Base-by-base conservation (phyloP, 92 coral and sea anemone genomes). In the Phenganax stokvisi region DNA sequence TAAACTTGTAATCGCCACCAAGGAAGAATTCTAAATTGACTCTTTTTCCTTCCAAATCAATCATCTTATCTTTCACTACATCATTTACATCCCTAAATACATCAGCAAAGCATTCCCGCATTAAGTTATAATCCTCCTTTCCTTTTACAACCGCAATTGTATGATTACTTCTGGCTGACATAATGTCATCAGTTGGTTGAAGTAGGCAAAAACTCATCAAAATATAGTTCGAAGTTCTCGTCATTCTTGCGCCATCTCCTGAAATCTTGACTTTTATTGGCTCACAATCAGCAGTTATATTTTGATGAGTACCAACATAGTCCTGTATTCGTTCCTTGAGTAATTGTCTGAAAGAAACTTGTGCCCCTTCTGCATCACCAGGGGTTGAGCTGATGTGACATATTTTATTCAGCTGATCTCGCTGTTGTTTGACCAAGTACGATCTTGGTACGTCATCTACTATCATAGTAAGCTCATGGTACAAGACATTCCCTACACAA, bases 201-300 rank as follows among this genome's bases (percentile, higher is more conserved):
- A 90, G 68, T 29, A 87, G 75, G 53, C 87, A 79, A 79, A 87
- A 90, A 29, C 75, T 70, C 66, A 87, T 60, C 30, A 89, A 57
- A 56, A 87, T 87, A 70, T 81, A 83, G 58, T 86, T 87, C n/a
- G 90, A 70, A 73, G 81, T 85, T 30, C 90, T 74, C 0, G 90
- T 87, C 86, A 90, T 90, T 72, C 87, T 77, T 47, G 90, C 93
- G 30, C 91, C 89, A 87, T 90, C 92, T 52, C 89, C 89, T 29
- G 89, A 79, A 51, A 85, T 87, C 29, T 87, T 90, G 4, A 90
- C 81, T 68, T 63, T 81, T 20, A 87, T 68, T 54, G 92, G 82
- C 31, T 81, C 80, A 12, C 69, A 64, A 51, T 75, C 17, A 57
- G 53, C 64, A 63, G 52, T 10, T 44, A 31, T 69, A 81, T 75